phyloP scores from a whole-genome alignment of 1,140 invertebrate genomes.

The honey bee (Apis mellifera) region DNA sequence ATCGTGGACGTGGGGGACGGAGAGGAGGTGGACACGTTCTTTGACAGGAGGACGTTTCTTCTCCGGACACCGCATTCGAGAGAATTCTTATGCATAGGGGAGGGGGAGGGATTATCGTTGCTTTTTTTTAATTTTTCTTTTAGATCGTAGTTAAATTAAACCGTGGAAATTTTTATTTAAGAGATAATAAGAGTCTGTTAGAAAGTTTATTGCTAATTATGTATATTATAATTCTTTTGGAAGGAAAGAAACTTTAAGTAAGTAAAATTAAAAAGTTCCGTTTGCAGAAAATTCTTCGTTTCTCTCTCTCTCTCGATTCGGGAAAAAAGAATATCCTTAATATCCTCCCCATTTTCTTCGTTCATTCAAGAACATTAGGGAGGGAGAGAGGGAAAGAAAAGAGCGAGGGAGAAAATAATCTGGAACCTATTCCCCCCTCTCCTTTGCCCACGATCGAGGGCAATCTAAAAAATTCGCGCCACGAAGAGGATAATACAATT shows the following conservation, averaged over 20 bases:
- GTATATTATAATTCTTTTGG: no score
- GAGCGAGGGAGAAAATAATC: slow-evolving; percentile 4
- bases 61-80: background rate
- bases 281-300: no score
- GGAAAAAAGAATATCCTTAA: no score
- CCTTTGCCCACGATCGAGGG: slow-evolving; percentile 7
- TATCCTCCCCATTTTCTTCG: background rate
- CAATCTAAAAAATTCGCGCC: slow-evolving; percentile 33
- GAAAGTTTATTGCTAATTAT: no score
- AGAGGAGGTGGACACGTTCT: background rate
- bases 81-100: background rate
- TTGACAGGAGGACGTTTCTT: slow-evolving; percentile 2
- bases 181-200: no score
- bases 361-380: background rate
- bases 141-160: no score
- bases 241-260: no score
- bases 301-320: no score
- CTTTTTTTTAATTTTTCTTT: no score
- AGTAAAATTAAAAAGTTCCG: no score
- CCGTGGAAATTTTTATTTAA: no score
- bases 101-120: no score
- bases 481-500: slow-evolving; percentile 38
- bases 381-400: background rate
- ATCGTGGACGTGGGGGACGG: slow-evolving; percentile 16
- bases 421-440: background rate